Evolutionary conservation across 2,888 invertebrate species (phyloP).

Genomic region (Eupithecia centaureata): DNA sequence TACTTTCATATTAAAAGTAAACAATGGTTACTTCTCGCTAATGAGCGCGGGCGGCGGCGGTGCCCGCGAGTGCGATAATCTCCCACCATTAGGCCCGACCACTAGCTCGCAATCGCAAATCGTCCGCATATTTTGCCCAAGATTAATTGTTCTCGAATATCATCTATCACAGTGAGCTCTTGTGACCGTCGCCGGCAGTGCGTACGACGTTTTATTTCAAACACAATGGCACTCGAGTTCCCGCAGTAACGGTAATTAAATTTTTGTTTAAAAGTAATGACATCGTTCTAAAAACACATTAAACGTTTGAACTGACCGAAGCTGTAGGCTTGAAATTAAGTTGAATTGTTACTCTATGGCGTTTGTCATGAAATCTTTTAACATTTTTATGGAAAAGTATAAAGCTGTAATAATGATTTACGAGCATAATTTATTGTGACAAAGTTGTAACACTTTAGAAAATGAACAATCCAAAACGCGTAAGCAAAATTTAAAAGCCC

Average conservation of each 20-base stretch:
- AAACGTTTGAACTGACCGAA: slow-evolving; percentile 50
- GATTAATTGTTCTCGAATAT: slow-evolving; percentile 84
- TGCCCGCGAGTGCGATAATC: slow-evolving; percentile 75
- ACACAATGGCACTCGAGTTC: slow-evolving; percentile 71
- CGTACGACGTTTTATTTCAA: slow-evolving; percentile 81
- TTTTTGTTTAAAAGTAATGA: slow-evolving; percentile 67
- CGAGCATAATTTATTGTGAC: slow-evolving; percentile 11
- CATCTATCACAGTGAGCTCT: slow-evolving; percentile 83
- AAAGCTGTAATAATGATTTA: slow-evolving; percentile 14
- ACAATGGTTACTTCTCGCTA: slow-evolving; percentile 69
- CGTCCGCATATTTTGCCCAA: slow-evolving; percentile 84
- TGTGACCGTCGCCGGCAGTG: slow-evolving; percentile 79
- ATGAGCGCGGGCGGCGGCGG: slow-evolving; percentile 69
- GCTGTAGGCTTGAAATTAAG: slow-evolving; percentile 7
- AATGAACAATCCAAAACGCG: slow-evolving; percentile 26
- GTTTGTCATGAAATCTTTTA: slow-evolving; percentile 5
- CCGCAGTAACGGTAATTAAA: slow-evolving; percentile 72
- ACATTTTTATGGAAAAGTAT: slow-evolving; percentile 11
- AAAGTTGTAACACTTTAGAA: slow-evolving; percentile 11
- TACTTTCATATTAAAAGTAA: slow-evolving; percentile 47
- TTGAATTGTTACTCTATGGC: slow-evolving; percentile 3
- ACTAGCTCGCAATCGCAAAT: slow-evolving; percentile 77
- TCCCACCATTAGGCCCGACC: slow-evolving; percentile 82
- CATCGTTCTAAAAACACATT: slow-evolving; percentile 50
- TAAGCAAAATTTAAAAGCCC: slow-evolving; percentile 42